phyloP scores from a whole-genome alignment of 2,797 vertebrate genomes.

The Triplophysa yarkandensis region DNA sequence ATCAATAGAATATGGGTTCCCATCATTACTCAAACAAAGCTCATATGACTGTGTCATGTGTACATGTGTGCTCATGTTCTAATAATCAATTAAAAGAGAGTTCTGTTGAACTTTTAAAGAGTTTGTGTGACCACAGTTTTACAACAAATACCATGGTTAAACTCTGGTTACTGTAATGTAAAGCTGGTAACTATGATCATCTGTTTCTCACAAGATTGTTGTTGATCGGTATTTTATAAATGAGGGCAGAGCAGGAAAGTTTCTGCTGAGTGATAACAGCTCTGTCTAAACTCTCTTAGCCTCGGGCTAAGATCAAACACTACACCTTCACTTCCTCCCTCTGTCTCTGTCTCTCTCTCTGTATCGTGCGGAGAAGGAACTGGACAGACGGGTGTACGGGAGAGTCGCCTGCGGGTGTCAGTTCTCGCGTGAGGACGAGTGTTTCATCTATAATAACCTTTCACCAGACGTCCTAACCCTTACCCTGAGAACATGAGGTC shows the following conservation, averaged over 20 bases:
- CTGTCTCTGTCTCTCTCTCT: conserved; percentile 70
- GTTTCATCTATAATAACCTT: conserved; percentile 68
- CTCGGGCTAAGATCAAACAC: conserved; percentile 66
- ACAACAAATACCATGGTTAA: too few species aligned
- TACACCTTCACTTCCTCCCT: conserved; percentile 77
- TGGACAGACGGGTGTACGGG: conserved; percentile 67
- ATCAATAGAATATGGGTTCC: neutral
- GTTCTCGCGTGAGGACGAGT: conserved; percentile 73
- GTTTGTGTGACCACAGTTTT: too few species aligned
- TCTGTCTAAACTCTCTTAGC: conserved; percentile 82
- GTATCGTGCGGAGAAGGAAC: conserved; percentile 74
- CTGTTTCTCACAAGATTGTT: neutral
- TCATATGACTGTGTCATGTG: neutral
- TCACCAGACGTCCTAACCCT: conserved; percentile 65
- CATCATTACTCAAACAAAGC: neutral
- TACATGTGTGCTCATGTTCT: too few species aligned
- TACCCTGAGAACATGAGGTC: conserved; percentile 2
- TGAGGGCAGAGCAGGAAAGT: conserved; percentile 20
- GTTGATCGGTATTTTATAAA: neutral
- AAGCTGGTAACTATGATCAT: too few species aligned
- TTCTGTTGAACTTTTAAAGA: too few species aligned
- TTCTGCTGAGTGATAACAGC: conserved; percentile 62
- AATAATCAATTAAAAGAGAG: neutral
- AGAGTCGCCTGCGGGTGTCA: conserved; percentile 48
- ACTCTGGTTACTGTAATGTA: too few species aligned